These are phyloP conservation scores for Melanerpes aurifrons DNA, from an alignment of 2,113 vertebrate genomes.

Conservation along the genomic window DNA sequence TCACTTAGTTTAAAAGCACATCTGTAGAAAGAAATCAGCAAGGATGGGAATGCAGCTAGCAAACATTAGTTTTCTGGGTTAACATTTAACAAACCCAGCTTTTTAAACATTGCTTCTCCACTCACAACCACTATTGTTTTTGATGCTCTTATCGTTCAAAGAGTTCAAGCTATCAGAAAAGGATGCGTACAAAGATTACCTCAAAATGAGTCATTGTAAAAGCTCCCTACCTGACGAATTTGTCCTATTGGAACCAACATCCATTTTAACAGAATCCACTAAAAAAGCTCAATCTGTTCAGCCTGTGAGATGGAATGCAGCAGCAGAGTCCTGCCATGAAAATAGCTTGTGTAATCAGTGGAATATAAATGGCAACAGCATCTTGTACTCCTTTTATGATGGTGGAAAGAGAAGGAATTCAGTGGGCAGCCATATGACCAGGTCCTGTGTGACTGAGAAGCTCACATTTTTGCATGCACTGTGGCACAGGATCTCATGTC, in stretches of 20 bases:
- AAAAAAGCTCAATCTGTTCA: constrained; percentile 52
- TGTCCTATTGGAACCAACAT: constrained; percentile 11
- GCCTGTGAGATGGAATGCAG: constrained; percentile 53
- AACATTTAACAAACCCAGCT: constrained; percentile 33
- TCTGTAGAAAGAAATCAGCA: constrained; percentile 25
- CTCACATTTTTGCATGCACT: constrained; percentile 53
- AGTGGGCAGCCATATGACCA: constrained; percentile 51
- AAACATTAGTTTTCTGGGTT: constrained; percentile 47
- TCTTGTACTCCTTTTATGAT: constrained; percentile 70
- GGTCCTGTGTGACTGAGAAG: constrained; percentile 61
- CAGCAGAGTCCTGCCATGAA: constrained; percentile 68
- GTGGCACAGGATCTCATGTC: constrained; percentile 23
- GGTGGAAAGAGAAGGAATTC: constrained; percentile 58
- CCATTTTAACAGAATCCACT: constrained; percentile 49
- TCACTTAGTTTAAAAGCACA: constrained; percentile 39
- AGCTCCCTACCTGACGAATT: constrained; percentile 43
- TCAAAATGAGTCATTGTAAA: constrained; percentile 46
- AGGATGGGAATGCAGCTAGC: not conserved
- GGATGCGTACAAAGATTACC: constrained; percentile 47
- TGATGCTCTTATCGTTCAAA: constrained; percentile 24
- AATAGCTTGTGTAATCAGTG: constrained; percentile 78
- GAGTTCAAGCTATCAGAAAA: constrained; percentile 40
- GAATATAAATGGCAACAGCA: constrained; percentile 73
- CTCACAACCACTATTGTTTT: constrained; percentile 41
- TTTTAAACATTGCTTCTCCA: constrained; percentile 21